Conservation (phyloP, 1,140 invertebrate species). For the Euura saliciscinereae region DNA sequence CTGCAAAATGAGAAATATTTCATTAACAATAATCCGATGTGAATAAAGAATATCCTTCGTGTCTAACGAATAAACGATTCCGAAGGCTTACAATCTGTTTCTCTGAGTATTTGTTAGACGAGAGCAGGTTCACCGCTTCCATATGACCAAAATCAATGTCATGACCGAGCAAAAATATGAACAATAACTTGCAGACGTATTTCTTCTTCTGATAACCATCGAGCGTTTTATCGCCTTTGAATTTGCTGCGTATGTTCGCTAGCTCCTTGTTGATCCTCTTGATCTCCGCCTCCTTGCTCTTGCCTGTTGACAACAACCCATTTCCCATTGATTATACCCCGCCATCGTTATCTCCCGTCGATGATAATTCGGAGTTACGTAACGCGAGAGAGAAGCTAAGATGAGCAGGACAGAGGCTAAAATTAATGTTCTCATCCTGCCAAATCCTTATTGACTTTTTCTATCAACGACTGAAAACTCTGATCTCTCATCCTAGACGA, state of each 20-base stretch:
- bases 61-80: background rate
- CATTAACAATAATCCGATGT: constrained; percentile 13
- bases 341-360: no score
- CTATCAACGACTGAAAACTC: background rate
- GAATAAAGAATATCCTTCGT: constrained; percentile 11
- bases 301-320: constrained; percentile 67
- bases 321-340: no score
- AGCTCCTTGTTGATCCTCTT: constrained; percentile 99
- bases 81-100: constrained; percentile 95
- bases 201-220: constrained; percentile 99
- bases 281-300: constrained; percentile 99
- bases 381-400: background rate
- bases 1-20: constrained; percentile 63
- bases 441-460: background rate
- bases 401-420: background rate
- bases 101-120: constrained; percentile 99
- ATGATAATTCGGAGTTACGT: background rate
- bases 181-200: constrained; percentile 99
- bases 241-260: constrained; percentile 99
- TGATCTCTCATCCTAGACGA: no score
- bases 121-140: constrained; percentile 99
- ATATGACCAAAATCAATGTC: constrained; percentile 99
- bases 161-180: constrained; percentile 98
- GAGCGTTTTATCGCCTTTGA: constrained; percentile 99
- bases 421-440: background rate